Evolutionary conservation across 2,888 invertebrate genomes (phyloP).

Genomic region (Elgonia sp.): DNA sequence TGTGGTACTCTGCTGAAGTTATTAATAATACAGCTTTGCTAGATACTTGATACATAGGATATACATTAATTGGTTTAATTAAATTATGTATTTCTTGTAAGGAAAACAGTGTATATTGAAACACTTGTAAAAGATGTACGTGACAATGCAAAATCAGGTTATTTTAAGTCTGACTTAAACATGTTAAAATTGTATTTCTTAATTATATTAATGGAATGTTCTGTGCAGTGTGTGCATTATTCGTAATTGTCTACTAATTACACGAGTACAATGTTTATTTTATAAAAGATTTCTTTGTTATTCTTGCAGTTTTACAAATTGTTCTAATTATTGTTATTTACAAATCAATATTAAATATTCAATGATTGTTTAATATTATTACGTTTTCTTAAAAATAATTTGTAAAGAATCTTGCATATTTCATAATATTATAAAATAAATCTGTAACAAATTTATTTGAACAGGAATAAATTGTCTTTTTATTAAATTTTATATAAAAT

Average conservation of each 20-base stretch:
- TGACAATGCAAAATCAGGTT: slow-evolving; percentile 3
- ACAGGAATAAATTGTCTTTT: too few relatives aligned
- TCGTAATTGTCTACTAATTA: not conserved
- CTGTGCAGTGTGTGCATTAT: not conserved
- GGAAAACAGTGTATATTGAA: slow-evolving; percentile 6
- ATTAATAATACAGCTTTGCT: slow-evolving; percentile 31
- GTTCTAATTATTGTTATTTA: too few relatives aligned
- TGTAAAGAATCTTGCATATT: too few relatives aligned
- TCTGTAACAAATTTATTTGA: too few relatives aligned
- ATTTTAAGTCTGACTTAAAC: not conserved
- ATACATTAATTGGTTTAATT: slow-evolving; percentile 51
- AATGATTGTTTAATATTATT: too few relatives aligned
- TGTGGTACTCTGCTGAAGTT: slow-evolving; percentile 6
- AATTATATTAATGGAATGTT: slow-evolving; percentile 29
- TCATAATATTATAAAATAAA: too few relatives aligned
- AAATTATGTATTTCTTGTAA: slow-evolving; percentile 42
- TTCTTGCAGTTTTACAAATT: too few relatives aligned
- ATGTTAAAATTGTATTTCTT: not conserved
- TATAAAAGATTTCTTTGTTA: not conserved
- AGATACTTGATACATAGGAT: slow-evolving; percentile 14
- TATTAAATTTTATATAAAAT: too few relatives aligned
- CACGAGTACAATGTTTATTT: not conserved
- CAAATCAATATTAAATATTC: too few relatives aligned
- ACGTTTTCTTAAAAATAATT: too few relatives aligned
- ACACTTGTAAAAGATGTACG: not conserved